Evolutionary conservation across 2,113 vertebrate genomes (phyloP).

Genomic region (Melanerpes formicivorus): DNA sequence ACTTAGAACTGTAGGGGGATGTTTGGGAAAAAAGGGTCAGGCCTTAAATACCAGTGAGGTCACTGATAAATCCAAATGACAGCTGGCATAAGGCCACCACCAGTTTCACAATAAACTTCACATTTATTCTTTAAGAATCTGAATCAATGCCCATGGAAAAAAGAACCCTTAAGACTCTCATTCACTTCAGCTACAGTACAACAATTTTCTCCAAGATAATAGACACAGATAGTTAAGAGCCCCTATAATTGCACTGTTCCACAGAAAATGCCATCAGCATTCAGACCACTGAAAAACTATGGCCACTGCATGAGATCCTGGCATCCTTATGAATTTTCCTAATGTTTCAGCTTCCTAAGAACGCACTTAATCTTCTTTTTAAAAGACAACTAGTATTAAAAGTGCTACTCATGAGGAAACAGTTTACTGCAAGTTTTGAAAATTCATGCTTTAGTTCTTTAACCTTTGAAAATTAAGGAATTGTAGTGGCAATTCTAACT

Average conservation of each 20-base stretch:
- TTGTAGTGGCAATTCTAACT: background rate
- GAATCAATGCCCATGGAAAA: background rate
- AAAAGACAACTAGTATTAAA: background rate
- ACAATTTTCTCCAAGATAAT: background rate
- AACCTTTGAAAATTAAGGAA: background rate
- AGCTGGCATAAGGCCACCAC: background rate
- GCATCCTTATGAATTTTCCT: background rate
- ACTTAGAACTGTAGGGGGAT: constrained; percentile 5
- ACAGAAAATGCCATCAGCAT: background rate
- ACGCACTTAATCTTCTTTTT: background rate
- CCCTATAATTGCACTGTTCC: background rate
- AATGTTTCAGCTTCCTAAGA: background rate
- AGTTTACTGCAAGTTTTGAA: background rate
- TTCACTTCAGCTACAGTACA: constrained; percentile 20
- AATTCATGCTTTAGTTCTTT: background rate
- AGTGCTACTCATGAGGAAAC: background rate
- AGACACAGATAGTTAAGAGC: background rate
- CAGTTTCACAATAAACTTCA: background rate
- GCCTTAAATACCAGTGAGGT: constrained; percentile 31
- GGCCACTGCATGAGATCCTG: background rate
- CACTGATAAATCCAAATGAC: background rate
- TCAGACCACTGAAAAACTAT: background rate
- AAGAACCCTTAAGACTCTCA: background rate
- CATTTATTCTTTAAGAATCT: constrained; percentile 16
- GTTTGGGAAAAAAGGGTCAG: background rate